Conservation (phyloP, 2,888 invertebrate genomes). For the Tridacna crocea region DNA sequence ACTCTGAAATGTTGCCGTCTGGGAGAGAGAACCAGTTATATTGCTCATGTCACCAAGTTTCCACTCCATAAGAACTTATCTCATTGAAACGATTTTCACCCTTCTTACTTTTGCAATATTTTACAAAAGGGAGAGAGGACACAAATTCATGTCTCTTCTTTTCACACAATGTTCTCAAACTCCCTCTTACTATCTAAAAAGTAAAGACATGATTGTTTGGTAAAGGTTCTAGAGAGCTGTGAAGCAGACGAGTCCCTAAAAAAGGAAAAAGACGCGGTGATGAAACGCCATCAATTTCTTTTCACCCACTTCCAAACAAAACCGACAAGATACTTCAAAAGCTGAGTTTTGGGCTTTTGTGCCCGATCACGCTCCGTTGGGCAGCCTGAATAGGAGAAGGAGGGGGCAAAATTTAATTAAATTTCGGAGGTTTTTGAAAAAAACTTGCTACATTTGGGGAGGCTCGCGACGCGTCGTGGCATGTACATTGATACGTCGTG, state of each 20-base stretch:
- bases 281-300: conserved; percentile 5
- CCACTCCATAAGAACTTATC: too few relatives aligned
- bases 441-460: conserved; percentile 40
- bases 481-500: conserved; percentile 30
- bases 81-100: too few relatives aligned
- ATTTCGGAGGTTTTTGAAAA: conserved; percentile 50
- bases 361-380: conserved; percentile 44
- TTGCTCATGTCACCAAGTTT: too few relatives aligned
- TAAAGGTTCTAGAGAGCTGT: too few relatives aligned
- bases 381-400: conserved; percentile 40
- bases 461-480: conserved; percentile 23
- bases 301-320: conserved; percentile 16
- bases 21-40: too few relatives aligned
- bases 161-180: too few relatives aligned
- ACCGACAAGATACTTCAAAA: conserved; percentile 56
- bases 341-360: conserved; percentile 43
- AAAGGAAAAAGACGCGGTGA: neutral
- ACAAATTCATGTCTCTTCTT: too few relatives aligned
- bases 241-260: neutral
- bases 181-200: too few relatives aligned
- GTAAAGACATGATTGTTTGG: too few relatives aligned
- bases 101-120: too few relatives aligned
- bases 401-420: conserved; percentile 62
- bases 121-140: too few relatives aligned
- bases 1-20: too few relatives aligned